Evolutionary conservation across 2,888 invertebrate genomes (phyloP).

Genomic region (Dasysyrphus tricinctus): DNA sequence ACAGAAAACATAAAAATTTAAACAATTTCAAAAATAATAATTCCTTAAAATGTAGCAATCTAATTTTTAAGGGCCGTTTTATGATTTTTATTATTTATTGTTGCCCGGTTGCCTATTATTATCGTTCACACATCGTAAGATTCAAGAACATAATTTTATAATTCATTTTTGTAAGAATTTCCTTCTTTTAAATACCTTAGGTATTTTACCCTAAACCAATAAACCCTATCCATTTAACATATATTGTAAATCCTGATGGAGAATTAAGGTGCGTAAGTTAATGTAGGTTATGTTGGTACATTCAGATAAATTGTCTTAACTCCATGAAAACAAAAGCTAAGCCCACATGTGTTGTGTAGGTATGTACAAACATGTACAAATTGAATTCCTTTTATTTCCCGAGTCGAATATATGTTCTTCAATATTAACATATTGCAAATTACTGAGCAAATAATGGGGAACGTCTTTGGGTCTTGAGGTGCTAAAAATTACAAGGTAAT

Average conservation of each 20-base stretch:
- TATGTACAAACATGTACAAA: neutral
- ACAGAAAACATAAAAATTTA: no score
- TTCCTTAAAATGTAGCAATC: no score
- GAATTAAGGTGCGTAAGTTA: neutral
- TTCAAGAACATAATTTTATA: neutral
- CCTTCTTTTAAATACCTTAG: neutral
- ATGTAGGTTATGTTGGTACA: neutral
- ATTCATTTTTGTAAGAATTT: no score
- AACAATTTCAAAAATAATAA: no score
- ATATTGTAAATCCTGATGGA: neutral
- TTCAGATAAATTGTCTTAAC: constrained; percentile 11
- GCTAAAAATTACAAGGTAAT: neutral
- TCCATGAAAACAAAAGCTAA: neutral
- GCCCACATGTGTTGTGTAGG: neutral
- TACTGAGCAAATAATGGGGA: neutral
- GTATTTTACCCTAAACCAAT: neutral
- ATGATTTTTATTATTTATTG: neutral
- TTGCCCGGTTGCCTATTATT: no score
- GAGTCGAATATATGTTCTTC: neutral
- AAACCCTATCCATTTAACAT: neutral
- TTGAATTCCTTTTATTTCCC: neutral
- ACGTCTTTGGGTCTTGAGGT: neutral
- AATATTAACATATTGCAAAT: constrained; percentile 8
- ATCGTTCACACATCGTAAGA: neutral
- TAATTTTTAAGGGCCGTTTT: no score